Percentiles rank a stretch among this genome's conserved stretches.
Evolutionary conservation across 2,888 invertebrate genomes (phyloP).

Genomic region (Luperina nickerlii): DNA sequence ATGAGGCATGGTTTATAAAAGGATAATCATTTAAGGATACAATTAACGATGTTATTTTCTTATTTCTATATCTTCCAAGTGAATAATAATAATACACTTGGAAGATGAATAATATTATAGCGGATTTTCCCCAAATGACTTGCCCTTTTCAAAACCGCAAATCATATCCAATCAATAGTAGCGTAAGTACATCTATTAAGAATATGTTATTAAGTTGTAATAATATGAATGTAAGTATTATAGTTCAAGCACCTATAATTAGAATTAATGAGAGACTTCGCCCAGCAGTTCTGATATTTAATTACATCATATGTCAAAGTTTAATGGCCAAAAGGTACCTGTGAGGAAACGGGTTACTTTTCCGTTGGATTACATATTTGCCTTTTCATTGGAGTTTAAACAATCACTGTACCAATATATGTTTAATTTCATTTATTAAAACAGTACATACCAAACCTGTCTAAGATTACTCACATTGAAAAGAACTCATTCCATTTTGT

Average conservation of each 20-base stretch:
- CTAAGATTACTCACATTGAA: not conserved
- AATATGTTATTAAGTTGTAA: not conserved
- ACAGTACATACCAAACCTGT: not conserved
- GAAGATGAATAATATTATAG: not conserved
- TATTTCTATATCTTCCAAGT: not conserved
- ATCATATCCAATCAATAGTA: conserved; percentile 14
- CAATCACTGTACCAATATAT: not conserved
- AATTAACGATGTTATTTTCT: not conserved
- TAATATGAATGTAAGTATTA: not conserved
- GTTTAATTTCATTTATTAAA: not conserved
- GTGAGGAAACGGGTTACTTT: not conserved
- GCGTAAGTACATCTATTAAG: not conserved
- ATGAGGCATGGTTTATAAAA: not conserved
- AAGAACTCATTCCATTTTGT: not conserved
- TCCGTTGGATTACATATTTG: not conserved
- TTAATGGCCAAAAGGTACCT: not conserved
- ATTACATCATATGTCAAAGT: conserved; percentile 2
- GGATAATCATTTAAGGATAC: no score
- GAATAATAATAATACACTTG: not conserved
- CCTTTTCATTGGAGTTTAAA: not conserved
- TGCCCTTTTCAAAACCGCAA: conserved; percentile 20
- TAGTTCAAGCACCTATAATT: not conserved
- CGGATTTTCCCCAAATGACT: conserved; percentile 40
- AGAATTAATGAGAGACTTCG: not conserved
- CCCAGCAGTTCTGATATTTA: not conserved